Evolutionary conservation across 2,113 vertebrate species (phyloP), one percentile per base, ranked within the genome.

Genomic region (Gnathonemus echidnorhynchus): DNA sequence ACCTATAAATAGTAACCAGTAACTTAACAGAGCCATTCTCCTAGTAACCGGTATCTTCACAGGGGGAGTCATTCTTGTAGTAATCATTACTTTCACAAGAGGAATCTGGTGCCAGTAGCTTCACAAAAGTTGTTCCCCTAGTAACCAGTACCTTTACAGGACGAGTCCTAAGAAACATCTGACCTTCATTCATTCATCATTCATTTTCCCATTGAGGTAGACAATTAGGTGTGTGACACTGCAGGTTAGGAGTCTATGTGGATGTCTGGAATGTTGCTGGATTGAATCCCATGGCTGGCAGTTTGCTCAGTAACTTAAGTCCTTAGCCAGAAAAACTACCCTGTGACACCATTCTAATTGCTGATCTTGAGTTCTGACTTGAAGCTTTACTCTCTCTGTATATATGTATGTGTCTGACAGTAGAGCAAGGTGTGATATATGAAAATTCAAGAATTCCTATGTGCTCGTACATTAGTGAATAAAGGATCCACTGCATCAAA

Each of bases 401-500:
- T 27, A 62, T 10, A 66, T 70, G 62, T 70, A 27, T 66, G 62
- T 27, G 62, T 1, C 9, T 70, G n/a, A 13, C 11, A 13, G n/a
- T 70, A 31, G 27, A 70, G 6, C 10, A 70, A 70, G n/a, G n/a
- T 31, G 62, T 27, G 62, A 70, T 70, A 70, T 31, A 11, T 27
- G 53, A 66, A 27, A 27, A 66, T 66, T 11, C n/a, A 27, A 27
- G n/a, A 27, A 66, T 62, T 24, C n/a, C 2, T 31, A 31, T 11
- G 62, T 66, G n/a, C 62, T 70, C 13, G 1, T 70, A 70, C 27
- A 70, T 31, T 70, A 77, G 31, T 24, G n/a, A 27, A 62, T 90
- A 92, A 89, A 90, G 91, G 91, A 70, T 70, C 27, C n/a, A 31
- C 9, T 52, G 70, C 39, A 62, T 35, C 5, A 90, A 39, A 86